phyloP scores from a whole-genome alignment of 2,113 vertebrate genomes.

The Centropus unirufus region DNA sequence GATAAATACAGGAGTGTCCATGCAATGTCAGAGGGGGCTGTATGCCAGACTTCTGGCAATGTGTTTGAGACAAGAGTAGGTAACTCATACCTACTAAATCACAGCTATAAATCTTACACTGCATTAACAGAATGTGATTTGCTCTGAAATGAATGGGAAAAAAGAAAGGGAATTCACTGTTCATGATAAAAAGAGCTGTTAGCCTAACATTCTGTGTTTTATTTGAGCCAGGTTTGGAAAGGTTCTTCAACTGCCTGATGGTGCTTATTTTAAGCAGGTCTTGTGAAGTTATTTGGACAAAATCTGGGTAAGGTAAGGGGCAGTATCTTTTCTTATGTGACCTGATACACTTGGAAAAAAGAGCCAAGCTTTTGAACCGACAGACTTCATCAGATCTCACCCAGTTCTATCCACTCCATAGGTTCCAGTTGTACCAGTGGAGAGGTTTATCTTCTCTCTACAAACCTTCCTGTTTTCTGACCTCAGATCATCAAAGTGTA shows the following conservation, averaged over 20 bases:
- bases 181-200: not conserved
- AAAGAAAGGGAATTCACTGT: not conserved
- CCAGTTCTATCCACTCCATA: not conserved
- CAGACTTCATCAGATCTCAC: too few relatives aligned
- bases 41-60: not conserved
- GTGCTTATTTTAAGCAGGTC: not conserved
- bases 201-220: not conserved
- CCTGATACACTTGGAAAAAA: not conserved
- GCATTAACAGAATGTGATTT: not conserved
- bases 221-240: not conserved
- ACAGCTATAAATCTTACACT: not conserved
- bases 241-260: not conserved
- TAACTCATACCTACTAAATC: not conserved
- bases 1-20: not conserved
- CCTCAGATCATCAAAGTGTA: not conserved
- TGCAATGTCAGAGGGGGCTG: not conserved
- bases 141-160: not conserved
- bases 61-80: not conserved
- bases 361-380: not conserved
- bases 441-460: not conserved
- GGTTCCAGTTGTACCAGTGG: not conserved
- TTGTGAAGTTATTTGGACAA: not conserved
- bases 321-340: not conserved
- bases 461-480: not conserved
- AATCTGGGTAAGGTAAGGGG: not conserved